Evolutionary conservation across 2,888 invertebrate genomes (phyloP).

Genomic region (Monoplex corrugatus): DNA sequence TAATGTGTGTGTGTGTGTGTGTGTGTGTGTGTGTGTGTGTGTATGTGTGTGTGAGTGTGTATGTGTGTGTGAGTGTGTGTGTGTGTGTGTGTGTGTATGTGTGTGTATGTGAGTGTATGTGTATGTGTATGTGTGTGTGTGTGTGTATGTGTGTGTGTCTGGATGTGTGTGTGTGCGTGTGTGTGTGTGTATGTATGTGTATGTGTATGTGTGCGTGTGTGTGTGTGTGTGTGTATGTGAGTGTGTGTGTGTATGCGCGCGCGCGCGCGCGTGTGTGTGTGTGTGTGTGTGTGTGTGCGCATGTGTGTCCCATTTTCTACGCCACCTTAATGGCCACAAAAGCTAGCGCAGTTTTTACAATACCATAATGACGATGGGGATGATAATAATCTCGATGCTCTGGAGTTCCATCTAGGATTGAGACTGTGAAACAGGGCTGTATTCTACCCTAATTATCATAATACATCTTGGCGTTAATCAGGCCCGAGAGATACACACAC

Average conservation of each 20-base stretch:
- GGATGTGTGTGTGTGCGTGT: neutral
- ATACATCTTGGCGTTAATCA: too few relatives aligned
- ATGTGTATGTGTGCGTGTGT: neutral
- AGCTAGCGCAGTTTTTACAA: too few relatives aligned
- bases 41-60: neutral
- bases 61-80: neutral
- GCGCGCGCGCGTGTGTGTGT: too few relatives aligned
- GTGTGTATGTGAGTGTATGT: neutral
- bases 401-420: too few relatives aligned
- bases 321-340: too few relatives aligned
- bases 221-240: neutral
- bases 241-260: neutral
- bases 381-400: too few relatives aligned
- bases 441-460: too few relatives aligned
- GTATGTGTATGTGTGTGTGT: neutral
- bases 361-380: too few relatives aligned
- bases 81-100: neutral
- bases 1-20: neutral
- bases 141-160: slow-evolving; percentile 7
- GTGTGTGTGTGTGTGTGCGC: too few relatives aligned
- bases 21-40: neutral
- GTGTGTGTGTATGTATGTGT: neutral
- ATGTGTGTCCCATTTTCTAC: too few relatives aligned
- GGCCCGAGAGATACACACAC: too few relatives aligned
- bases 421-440: too few relatives aligned